Evolutionary conservation across 64 coral and sea anemone species (phyloP), one percentile per base, ranked within the genome.

Genomic region (Porites lutea): DNA sequence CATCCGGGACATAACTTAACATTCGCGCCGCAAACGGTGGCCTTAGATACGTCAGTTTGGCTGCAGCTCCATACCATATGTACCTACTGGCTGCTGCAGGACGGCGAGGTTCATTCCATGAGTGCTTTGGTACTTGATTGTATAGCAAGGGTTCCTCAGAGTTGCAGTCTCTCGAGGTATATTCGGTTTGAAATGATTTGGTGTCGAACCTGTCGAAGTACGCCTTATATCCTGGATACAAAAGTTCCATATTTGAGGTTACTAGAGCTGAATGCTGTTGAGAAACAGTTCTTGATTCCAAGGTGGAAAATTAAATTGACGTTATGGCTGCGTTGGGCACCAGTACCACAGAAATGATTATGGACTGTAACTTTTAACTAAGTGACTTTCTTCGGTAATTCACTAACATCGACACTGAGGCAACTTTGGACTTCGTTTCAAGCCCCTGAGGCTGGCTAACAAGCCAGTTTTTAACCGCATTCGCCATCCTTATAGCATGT

Each of bases 141-240:
- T 67, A 76, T 45, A 89, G 13, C 23, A 77, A 58, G 74, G 70
- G 87, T 67, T 82, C 81, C 13, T 18, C 20, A 19, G 80, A 63
- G 44, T 64, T 74, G 18, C 78, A 94, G 57, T 83, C 89, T 50
- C 75, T 94, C 22, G 78, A 74, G 21, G 22, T 89, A 68, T 94
- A 94, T 47, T 94, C 92, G 10, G 92, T 94, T n/a, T 75, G 78
- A 67, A 94, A 89, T 74, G 78, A 78, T 2, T 82, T 13, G 2
- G 71, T 18, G 48, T 11, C 18, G 52, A 69, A 70, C 48, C 62
- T 69, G 47, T 48, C 47, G 62, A 65, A 84, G 81, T 84, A 84
- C 27, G 27, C 10, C 48, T 84, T 49, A 84, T 84, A 84, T 11
- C 81, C 81, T 21, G 81, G 81, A 68, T 69, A 84, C 45, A 52